Conservation (phyloP, 2,797 vertebrate species). For the Pseudocheirus occidentalis region DNA sequence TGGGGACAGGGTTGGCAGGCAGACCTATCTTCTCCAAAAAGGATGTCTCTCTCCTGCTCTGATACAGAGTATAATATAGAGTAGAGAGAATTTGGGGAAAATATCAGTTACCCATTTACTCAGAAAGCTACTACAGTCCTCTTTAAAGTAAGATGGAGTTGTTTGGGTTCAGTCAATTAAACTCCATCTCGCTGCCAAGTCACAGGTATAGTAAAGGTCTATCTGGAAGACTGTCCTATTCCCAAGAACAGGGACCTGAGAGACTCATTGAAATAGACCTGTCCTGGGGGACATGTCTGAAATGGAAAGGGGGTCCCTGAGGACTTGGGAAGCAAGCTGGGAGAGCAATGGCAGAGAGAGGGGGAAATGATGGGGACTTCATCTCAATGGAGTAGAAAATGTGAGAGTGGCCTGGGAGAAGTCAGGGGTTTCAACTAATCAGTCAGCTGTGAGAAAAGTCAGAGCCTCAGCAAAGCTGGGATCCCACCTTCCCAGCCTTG, state of each 20-base stretch:
- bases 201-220: no score
- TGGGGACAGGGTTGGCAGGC: no score
- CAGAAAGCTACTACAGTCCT: no score
- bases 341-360: not conserved
- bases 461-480: not conserved
- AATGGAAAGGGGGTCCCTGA: not conserved
- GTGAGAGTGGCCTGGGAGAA: not conserved
- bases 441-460: not conserved
- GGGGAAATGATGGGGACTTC: not conserved
- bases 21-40: not conserved
- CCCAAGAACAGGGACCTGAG: not conserved
- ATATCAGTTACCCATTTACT: no score
- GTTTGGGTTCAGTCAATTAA: no score
- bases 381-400: not conserved
- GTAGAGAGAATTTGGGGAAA: no score
- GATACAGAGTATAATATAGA: no score
- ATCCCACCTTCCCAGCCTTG: not conserved
- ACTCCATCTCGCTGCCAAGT: no score
- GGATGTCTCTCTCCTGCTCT: not conserved
- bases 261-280: not conserved
- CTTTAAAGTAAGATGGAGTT: no score
- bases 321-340: not conserved
- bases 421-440: not conserved
- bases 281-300: not conserved
- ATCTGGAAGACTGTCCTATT: no score